Percentiles rank a stretch among this genome's conserved stretches.
These are phyloP conservation scores for Leucophenga maculata DNA, from an alignment of 2,888 invertebrate species.

Conservation along the genomic window DNA sequence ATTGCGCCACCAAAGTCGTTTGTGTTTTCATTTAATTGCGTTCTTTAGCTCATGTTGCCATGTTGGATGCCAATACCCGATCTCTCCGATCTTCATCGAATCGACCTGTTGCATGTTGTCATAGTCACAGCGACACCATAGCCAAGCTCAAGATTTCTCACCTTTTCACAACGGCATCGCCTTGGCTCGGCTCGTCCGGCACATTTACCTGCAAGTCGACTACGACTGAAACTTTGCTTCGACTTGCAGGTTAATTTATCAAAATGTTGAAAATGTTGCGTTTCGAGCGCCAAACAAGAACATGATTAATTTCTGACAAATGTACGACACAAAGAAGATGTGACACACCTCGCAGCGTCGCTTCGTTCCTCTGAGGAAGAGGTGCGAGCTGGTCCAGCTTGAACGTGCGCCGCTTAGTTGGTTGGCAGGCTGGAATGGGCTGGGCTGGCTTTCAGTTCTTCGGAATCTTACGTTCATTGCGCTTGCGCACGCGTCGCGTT, in stretches of 20 bases:
- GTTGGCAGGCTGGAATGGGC: constrained; percentile 35
- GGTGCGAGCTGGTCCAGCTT: constrained; percentile 49
- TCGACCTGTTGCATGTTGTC: not conserved
- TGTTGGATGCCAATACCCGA: constrained; percentile 34
- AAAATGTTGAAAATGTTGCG: constrained; percentile 56
- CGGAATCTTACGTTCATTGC: constrained; percentile 28
- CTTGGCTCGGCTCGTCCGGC: too few relatives aligned
- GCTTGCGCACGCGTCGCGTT: constrained; percentile 16
- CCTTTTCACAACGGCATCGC: constrained; percentile 42
- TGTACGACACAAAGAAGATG: constrained; percentile 70
- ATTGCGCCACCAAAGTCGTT: constrained; percentile 65
- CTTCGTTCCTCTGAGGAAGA: constrained; percentile 42
- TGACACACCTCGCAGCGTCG: constrained; percentile 63
- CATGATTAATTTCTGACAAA: constrained; percentile 73
- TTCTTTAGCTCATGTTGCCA: constrained; percentile 47
- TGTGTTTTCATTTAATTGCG: constrained; percentile 63
- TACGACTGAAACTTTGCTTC: constrained; percentile 9
- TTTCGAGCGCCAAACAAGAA: constrained; percentile 56
- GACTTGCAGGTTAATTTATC: constrained; percentile 58
- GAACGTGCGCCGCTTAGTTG: constrained; percentile 35
- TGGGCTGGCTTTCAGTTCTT: constrained; percentile 42
- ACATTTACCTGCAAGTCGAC: constrained; percentile 11
- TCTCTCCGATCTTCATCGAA: not conserved
- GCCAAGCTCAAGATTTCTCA: constrained; percentile 41
- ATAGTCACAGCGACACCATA: constrained; percentile 15